These are phyloP conservation scores for Anoplopoma fimbria DNA, from an alignment of 2,113 vertebrate species.

Conservation along the genomic window DNA sequence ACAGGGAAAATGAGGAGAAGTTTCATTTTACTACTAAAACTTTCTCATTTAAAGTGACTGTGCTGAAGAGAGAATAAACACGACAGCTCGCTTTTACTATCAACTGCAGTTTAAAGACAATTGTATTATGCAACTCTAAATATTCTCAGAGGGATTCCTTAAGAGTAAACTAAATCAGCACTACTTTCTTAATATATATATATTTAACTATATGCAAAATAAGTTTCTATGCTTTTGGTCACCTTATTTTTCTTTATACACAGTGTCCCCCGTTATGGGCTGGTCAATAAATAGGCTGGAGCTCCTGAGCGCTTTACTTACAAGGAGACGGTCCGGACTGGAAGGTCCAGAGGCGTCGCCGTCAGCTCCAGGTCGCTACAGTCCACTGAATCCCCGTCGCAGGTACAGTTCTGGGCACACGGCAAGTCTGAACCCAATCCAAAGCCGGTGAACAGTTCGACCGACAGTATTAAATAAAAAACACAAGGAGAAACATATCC, in stretches of 20 bases:
- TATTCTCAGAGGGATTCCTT: constrained; percentile 11
- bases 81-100: neutral
- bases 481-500: constrained; percentile 76
- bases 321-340: constrained; percentile 89
- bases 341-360: constrained; percentile 86
- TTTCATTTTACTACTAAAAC: neutral
- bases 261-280: constrained; percentile 42
- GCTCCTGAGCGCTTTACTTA: constrained; percentile 83
- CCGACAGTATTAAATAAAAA: constrained; percentile 76
- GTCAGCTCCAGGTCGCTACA: constrained; percentile 86
- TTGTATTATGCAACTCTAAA: constrained; percentile 24
- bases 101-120: neutral
- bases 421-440: constrained; percentile 67
- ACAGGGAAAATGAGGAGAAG: neutral
- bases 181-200: too few relatives aligned
- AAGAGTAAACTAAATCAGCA: constrained; percentile 13
- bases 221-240: neutral
- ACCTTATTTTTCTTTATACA: neutral
- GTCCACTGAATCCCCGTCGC: constrained; percentile 85
- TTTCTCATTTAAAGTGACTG: neutral
- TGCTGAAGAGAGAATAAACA: neutral
- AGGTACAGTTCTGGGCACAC: constrained; percentile 88
- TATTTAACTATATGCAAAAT: too few relatives aligned
- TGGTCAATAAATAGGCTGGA: constrained; percentile 66
- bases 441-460: constrained; percentile 62